Evolutionary conservation across 2,888 invertebrate genomes (phyloP).

Genomic region (Pyrochroa serraticornis): DNA sequence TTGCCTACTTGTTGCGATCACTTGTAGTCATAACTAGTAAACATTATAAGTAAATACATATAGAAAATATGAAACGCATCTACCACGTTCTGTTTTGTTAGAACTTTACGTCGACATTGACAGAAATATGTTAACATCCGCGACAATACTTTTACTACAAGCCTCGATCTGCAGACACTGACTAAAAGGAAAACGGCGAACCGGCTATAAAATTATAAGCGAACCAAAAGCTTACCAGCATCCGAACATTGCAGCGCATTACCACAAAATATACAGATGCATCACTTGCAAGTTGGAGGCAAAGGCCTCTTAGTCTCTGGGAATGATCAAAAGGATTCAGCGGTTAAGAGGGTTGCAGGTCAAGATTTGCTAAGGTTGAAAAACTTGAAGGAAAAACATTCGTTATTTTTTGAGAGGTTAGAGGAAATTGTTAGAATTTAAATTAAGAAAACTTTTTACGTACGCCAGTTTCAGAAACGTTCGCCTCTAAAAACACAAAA

Average conservation of each 20-base stretch:
- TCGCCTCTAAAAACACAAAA: too few relatives aligned
- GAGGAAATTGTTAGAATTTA: neutral
- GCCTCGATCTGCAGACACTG: conserved; percentile 35
- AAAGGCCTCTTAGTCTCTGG: too few relatives aligned
- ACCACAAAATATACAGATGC: conserved; percentile 18
- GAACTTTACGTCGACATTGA: conserved; percentile 30
- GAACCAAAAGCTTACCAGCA: conserved; percentile 50
- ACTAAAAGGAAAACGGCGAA: conserved; percentile 31
- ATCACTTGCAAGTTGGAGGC: neutral
- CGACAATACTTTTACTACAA: conserved; percentile 40
- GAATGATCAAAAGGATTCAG: too few relatives aligned
- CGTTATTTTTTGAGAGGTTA: neutral
- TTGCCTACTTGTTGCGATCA: conserved; percentile 47
- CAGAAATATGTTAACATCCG: conserved; percentile 42
- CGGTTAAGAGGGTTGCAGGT: too few relatives aligned
- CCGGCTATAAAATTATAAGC: conserved; percentile 23
- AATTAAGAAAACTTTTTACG: too few relatives aligned
- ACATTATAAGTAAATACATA: conserved; percentile 37
- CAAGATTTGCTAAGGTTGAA: too few relatives aligned
- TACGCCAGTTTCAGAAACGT: too few relatives aligned
- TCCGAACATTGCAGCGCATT: conserved; percentile 27
- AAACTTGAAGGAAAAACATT: too few relatives aligned
- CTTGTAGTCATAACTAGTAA: conserved; percentile 61
- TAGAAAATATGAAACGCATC: conserved; percentile 32
- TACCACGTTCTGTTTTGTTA: conserved; percentile 41